Percentiles rank a stretch among this genome's conserved stretches.
phyloP scores from a whole-genome alignment of 2,113 vertebrate genomes.

The Ursus arctos region DNA sequence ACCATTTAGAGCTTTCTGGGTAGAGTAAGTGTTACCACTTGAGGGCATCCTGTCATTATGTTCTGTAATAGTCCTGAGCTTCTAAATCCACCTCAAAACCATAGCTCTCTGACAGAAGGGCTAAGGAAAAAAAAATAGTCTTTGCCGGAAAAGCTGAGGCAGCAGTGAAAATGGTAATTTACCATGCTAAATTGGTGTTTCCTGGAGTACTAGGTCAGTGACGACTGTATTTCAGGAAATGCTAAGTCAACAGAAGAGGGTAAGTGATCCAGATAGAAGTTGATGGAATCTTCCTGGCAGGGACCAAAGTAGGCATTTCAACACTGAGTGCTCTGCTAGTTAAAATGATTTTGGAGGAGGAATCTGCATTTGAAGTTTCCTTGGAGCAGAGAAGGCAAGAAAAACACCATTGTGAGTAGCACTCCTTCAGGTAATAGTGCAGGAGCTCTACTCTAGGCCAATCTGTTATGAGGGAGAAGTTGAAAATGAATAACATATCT shows the following conservation, averaged over 20 bases:
- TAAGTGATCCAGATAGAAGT: conserved; percentile 42
- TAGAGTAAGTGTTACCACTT: conserved; percentile 89
- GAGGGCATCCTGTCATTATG: conserved; percentile 90
- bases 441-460: background rate
- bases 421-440: background rate
- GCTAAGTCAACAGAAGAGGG: conserved; percentile 68
- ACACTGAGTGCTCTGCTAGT: background rate
- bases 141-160: conserved; percentile 74
- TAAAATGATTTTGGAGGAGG: background rate
- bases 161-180: conserved; percentile 77
- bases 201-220: conserved; percentile 67
- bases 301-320: conserved; percentile 35
- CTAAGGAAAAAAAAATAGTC: background rate
- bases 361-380: background rate
- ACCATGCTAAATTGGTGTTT: conserved; percentile 77
- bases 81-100: conserved; percentile 72
- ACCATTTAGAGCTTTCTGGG: conserved; percentile 74
- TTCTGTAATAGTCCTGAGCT: conserved; percentile 66
- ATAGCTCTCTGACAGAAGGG: conserved; percentile 48
- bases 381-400: background rate
- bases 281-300: conserved; percentile 57
- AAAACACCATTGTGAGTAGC: background rate
- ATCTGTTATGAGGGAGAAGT: background rate
- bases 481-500: background rate
- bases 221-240: conserved; percentile 77